Percentiles rank a stretch among this genome's conserved stretches.
Conservation (phyloP, 2,113 vertebrate genomes). For the Elachura formosa region DNA sequence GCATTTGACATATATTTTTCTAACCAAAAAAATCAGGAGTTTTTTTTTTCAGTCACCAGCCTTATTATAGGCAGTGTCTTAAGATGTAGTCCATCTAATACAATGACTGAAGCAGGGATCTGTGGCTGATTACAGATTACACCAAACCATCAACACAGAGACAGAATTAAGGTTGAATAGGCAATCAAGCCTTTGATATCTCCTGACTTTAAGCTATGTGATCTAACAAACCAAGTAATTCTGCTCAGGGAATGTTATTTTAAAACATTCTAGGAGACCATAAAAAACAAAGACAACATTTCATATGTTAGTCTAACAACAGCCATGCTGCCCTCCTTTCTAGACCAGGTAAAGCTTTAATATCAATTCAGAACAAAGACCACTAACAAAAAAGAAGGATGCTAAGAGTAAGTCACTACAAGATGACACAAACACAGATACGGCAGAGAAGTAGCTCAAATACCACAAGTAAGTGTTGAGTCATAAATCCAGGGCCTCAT, state of each 20-base stretch:
- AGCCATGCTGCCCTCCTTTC: not conserved
- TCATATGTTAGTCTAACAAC: not conserved
- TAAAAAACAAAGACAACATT: not conserved
- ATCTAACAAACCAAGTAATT: not conserved
- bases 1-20: not conserved
- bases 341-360: not conserved
- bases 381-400: not conserved
- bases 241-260: not conserved
- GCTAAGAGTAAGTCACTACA: not conserved
- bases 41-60: not conserved
- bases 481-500: not conserved
- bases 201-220: not conserved
- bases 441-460: not conserved
- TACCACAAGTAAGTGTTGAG: not conserved
- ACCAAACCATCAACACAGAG: constrained; percentile 8
- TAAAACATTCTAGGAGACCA: not conserved
- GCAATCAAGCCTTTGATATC: not conserved
- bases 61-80: not conserved
- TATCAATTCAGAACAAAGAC: not conserved
- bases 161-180: constrained; percentile 43
- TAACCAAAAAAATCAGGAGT: not conserved
- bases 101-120: constrained; percentile 51
- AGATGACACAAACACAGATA: not conserved
- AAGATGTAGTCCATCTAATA: constrained; percentile 18
- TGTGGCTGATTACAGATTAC: constrained; percentile 35